Base-by-base conservation (phyloP, 1,140 invertebrate genomes). In the Ceratosolen fusciceps region DNA sequence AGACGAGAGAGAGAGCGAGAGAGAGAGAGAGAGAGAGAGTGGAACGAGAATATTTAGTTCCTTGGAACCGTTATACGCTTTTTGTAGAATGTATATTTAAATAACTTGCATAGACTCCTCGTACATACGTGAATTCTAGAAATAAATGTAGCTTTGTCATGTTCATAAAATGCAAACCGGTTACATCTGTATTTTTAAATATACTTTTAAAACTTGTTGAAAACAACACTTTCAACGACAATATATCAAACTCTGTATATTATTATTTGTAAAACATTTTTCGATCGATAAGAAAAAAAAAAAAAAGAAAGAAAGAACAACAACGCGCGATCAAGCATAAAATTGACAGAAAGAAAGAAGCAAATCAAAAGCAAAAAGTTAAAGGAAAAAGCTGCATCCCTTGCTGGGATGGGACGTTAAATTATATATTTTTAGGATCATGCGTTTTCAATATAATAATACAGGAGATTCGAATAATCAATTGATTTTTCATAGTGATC, bases 51-150 rank as follows among this genome's bases (percentile, higher is more conserved):
- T 73, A 71, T 71, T 65, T 73, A 79, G 56, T 79, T 79, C 70
- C 67, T 78, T 72, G 19, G 24, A 62, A 74, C 49, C 49, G 49
- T 74, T 74, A 67, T 74, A 79, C 34, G 78, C 78, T 80, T 80
- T 78, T 79, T 74, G 39, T 80, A 80, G 78, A 74, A 80, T 75
- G 49, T 75, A 75, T 60, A 74, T 56, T 79, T 67, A 74, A 75
- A 52, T 52, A 75, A 80, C 19, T 39, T 39, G 65, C 52, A 52
- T 58, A 73, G 58, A 67, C 34, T 74, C 70, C 29, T 74, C 77
- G 37, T 79, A 75, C 60, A 68, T 49, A 67, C 49, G 52, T 67
- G 31, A 79, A 68, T 74, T 79, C 29, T 74, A 79, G 58, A n/a
- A 60, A n/a, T n/a, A n/a, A n/a, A 68, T 43, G 31, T 79, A 74